A percentile compares a stretch with the other conserved stretches of the same genome.
These are phyloP conservation scores for Beris chalybata DNA, from an alignment of 2,888 invertebrate genomes.

Conservation along the genomic window DNA sequence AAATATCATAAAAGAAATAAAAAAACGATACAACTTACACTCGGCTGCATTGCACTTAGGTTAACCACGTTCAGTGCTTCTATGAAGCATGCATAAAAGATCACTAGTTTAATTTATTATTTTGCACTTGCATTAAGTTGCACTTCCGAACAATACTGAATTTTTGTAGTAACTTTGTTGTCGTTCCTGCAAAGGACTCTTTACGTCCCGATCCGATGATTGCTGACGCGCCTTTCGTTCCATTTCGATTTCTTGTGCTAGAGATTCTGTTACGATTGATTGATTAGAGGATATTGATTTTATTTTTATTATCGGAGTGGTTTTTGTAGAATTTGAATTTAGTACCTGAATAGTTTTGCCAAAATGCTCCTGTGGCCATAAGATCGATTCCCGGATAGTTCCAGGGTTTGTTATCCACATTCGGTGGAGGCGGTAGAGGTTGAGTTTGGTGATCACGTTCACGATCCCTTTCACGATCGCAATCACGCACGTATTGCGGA, in stretches of 20 bases:
- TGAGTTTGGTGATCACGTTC: constrained; percentile 46
- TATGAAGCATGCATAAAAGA: constrained; percentile 13
- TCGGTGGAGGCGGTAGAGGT: constrained; percentile 56
- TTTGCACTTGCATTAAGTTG: constrained; percentile 63
- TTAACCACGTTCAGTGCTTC: constrained; percentile 1
- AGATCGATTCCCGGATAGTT: constrained; percentile 75
- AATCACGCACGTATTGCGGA: constrained; percentile 49
- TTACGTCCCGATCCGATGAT: constrained; percentile 78
- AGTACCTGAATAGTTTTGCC: constrained; percentile 91
- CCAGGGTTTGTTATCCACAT: constrained; percentile 62
- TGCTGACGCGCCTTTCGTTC: constrained; percentile 84
- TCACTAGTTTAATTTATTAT: constrained; percentile 19
- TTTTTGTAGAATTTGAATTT: constrained; percentile 33
- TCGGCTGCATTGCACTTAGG: constrained; percentile 20
- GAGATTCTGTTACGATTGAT: constrained; percentile 64
- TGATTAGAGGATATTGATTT: background rate
- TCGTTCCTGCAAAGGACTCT: constrained; percentile 81
- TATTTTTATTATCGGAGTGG: constrained; percentile 2
- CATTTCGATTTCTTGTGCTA: constrained; percentile 85
- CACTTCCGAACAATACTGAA: constrained; percentile 86
- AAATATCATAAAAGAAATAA: constrained; percentile 12
- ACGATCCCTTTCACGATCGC: constrained; percentile 48
- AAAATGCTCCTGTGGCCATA: constrained; percentile 84
- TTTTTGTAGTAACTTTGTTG: constrained; percentile 81
- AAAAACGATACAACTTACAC: background rate